phyloP scores from a whole-genome alignment of 2,888 invertebrate genomes.

The Caenorhabditis sp. region DNA sequence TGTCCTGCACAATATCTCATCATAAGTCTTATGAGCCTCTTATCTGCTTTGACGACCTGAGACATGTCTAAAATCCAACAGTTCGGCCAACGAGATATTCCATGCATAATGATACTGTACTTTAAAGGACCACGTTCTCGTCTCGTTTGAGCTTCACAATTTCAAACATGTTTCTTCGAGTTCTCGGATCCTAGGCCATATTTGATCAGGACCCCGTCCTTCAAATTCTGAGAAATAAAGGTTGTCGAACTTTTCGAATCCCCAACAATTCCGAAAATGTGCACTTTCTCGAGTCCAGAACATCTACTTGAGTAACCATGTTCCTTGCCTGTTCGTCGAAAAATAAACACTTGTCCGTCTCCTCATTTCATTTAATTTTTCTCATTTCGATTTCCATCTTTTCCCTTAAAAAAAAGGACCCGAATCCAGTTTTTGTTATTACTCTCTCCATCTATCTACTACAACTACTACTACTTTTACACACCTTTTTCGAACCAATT shows the following conservation, averaged over 20 bases:
- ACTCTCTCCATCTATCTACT: slow-evolving; percentile 21
- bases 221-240: neutral
- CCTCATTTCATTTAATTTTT: slow-evolving; percentile 11
- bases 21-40: too few relatives aligned
- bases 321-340: neutral
- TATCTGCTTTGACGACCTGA: too few relatives aligned
- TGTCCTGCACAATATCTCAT: too few relatives aligned
- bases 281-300: neutral
- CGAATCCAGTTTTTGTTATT: slow-evolving; percentile 55
- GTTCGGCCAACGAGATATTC: too few relatives aligned
- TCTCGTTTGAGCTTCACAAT: too few relatives aligned
- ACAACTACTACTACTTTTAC: slow-evolving; percentile 16
- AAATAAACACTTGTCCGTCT: slow-evolving; percentile 51
- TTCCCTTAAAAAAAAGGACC: neutral
- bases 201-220: too few relatives aligned
- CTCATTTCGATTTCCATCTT: slow-evolving; percentile 12
- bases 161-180: too few relatives aligned
- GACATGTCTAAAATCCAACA: too few relatives aligned
- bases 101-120: too few relatives aligned
- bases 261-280: neutral
- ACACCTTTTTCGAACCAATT: slow-evolving; percentile 52
- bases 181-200: too few relatives aligned
- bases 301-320: neutral
- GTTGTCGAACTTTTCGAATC: neutral
- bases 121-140: too few relatives aligned